Evolutionary conservation across 2,113 vertebrate species (phyloP).

Genomic region (Numenius arquata): DNA sequence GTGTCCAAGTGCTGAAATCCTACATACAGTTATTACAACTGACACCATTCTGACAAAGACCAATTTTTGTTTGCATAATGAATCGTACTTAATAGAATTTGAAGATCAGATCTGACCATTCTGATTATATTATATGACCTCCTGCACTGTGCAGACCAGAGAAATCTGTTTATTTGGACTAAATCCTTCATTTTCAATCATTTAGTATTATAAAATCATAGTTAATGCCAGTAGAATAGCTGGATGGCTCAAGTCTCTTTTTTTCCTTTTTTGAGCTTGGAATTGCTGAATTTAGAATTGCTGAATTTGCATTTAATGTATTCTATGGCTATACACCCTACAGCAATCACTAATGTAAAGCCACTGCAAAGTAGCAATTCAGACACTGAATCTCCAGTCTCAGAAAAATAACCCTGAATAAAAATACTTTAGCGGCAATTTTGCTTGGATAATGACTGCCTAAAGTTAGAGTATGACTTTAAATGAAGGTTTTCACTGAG

Average conservation of each 20-base stretch:
- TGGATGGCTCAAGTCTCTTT: neutral
- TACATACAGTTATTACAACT: neutral
- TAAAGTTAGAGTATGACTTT: neutral
- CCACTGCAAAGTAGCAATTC: neutral
- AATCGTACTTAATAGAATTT: neutral
- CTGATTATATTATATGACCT: neutral
- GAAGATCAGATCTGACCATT: neutral
- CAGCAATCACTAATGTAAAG: conserved; percentile 7
- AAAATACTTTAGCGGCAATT: neutral
- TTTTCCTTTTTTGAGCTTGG: neutral
- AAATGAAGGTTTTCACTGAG: neutral
- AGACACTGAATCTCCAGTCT: neutral
- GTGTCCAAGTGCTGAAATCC: neutral
- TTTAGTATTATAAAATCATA: neutral
- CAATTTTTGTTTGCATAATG: neutral
- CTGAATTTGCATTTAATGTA: conserved; percentile 28
- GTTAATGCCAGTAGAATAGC: neutral
- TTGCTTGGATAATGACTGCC: neutral
- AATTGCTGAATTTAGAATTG: neutral
- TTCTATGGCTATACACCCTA: neutral
- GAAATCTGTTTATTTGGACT: neutral
- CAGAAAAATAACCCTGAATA: neutral
- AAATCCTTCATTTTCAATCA: neutral
- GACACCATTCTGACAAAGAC: neutral
- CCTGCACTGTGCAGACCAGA: rapidly evolving